Percentiles rank a stretch among this genome's conserved stretches.
phyloP scores from a whole-genome alignment of 2,113 vertebrate genomes.

The Mohoua ochrocephala region DNA sequence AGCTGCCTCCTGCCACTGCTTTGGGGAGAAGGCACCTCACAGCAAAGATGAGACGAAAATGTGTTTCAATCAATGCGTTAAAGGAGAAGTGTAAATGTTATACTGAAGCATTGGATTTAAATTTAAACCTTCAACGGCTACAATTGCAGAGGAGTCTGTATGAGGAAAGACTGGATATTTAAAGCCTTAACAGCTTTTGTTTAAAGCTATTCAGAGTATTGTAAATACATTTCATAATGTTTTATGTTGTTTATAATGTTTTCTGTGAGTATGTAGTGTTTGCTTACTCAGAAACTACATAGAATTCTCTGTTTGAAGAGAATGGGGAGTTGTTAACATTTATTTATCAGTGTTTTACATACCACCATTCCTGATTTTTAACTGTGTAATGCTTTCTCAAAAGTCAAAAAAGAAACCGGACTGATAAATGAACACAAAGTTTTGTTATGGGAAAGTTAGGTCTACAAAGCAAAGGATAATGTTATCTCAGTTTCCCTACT shows the following conservation, averaged over 20 bases:
- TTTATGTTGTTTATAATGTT: slow-evolving; percentile 2
- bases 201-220: slow-evolving; percentile 13
- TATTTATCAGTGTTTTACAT: slow-evolving; percentile 31
- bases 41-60: not conserved
- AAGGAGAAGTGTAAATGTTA: not conserved
- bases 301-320: slow-evolving; percentile 10
- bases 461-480: not conserved
- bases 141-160: not conserved
- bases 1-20: not conserved
- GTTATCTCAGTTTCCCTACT: not conserved
- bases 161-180: not conserved
- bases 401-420: not conserved
- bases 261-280: not conserved
- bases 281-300: not conserved
- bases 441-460: not conserved
- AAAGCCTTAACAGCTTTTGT: slow-evolving; percentile 16
- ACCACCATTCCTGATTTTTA: slow-evolving; percentile 9
- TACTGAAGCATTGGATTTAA: not conserved
- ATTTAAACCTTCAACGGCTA: not conserved
- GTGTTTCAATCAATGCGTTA: not conserved
- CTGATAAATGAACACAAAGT: not conserved
- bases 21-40: not conserved
- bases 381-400: not conserved
- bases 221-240: slow-evolving; percentile 8
- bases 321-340: not conserved